phyloP scores from a whole-genome alignment of 2,113 vertebrate species.

The Hippopotamus amphibius region DNA sequence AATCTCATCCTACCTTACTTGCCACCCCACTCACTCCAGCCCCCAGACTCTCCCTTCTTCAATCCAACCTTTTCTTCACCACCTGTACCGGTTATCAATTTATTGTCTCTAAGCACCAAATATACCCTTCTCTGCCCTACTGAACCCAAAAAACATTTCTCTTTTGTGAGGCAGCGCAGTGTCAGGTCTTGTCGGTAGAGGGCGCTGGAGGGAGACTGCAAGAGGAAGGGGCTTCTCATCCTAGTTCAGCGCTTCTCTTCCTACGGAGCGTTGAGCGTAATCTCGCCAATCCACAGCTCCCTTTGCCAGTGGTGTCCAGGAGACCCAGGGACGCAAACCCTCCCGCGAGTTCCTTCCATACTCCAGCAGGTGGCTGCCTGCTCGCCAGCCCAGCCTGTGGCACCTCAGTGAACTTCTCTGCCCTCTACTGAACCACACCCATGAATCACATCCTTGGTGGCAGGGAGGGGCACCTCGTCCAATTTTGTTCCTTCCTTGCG shows the following conservation, averaged over 20 bases:
- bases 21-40: fast-evolving
- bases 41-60: neutral
- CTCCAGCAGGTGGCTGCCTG: neutral
- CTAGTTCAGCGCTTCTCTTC: neutral
- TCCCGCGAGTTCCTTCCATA: neutral
- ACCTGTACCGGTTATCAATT: too few species aligned
- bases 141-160: neutral
- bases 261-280: neutral
- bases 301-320: neutral
- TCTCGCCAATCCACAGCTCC: neutral
- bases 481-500: neutral
- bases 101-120: neutral
- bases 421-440: neutral
- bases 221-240: neutral
- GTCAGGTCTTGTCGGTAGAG: neutral
- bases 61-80: neutral
- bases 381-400: fast-evolving
- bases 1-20: fast-evolving
- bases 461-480: neutral
- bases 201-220: neutral
- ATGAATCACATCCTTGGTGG: neutral
- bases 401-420: neutral
- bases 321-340: neutral
- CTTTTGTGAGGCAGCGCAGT: neutral
- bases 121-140: neutral